Evolutionary conservation across 2,888 invertebrate genomes (phyloP).

Genomic region (Drosophila barbarae): DNA sequence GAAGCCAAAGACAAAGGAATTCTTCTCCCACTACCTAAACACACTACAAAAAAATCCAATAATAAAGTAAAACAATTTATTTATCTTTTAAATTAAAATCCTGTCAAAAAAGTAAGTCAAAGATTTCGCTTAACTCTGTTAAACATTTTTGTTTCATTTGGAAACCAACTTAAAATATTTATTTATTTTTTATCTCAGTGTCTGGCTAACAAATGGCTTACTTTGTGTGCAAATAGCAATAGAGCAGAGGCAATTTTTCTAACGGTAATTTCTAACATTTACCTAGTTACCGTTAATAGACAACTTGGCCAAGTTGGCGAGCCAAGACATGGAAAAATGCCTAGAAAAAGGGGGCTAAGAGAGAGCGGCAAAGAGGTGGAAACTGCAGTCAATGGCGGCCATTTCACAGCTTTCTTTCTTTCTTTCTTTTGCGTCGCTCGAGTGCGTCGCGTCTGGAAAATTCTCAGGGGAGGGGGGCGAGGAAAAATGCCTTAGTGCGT

Average conservation of each 20-base stretch:
- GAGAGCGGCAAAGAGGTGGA: neutral
- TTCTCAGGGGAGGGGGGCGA: conserved; percentile 2
- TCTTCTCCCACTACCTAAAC: conserved; percentile 5
- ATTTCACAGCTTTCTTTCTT: conserved; percentile 69
- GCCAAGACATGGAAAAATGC: conserved; percentile 67
- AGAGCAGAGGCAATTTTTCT: conserved; percentile 64
- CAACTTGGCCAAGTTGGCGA: conserved; percentile 73
- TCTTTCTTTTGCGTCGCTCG: conserved; percentile 44
- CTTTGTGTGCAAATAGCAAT: conserved; percentile 47
- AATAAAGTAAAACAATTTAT: neutral
- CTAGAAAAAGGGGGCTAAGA: conserved; percentile 28
- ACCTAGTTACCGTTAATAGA: conserved; percentile 75
- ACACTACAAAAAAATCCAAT: neutral
- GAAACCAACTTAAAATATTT: neutral
- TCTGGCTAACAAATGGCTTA: conserved; percentile 43
- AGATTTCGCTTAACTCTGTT: no score
- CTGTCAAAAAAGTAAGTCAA: no score
- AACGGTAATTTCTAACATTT: conserved; percentile 74
- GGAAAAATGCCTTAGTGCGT: conserved; percentile 42
- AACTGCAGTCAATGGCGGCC: conserved; percentile 52
- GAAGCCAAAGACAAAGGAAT: conserved; percentile 34
- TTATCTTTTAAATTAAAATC: neutral
- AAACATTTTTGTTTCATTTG: neutral
- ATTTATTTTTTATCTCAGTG: conserved; percentile 13
- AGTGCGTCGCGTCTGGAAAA: conserved; percentile 52